Evolutionary conservation across 1,140 invertebrate genomes (phyloP).

Genomic region (Chrysomallon squamiferum): DNA sequence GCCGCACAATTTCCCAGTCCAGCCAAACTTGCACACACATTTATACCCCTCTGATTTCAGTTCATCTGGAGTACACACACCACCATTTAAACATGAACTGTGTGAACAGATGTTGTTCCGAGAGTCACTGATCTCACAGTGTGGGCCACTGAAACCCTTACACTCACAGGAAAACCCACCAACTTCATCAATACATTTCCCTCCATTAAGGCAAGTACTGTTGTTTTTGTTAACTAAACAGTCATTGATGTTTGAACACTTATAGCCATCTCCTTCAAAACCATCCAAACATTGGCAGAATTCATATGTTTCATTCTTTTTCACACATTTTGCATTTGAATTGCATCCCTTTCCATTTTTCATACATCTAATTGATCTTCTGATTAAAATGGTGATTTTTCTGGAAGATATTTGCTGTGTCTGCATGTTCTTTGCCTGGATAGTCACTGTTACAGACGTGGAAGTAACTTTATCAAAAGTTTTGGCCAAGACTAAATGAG

Average conservation of each 20-base stretch:
- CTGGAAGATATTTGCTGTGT: slow-evolving; percentile 19
- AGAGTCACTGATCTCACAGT: slow-evolving; percentile 29
- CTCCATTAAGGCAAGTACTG: neutral
- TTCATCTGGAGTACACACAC: slow-evolving; percentile 20
- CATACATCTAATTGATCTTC: slow-evolving; percentile 25
- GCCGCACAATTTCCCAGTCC: slow-evolving; percentile 55
- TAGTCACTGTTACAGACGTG: slow-evolving; percentile 22
- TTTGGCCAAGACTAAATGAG: slow-evolving; percentile 23
- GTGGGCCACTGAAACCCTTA: slow-evolving; percentile 26
- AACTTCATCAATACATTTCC: neutral
- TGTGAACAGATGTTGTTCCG: slow-evolving; percentile 13
- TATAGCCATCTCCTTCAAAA: slow-evolving; percentile 83
- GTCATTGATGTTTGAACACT: slow-evolving; percentile 78
- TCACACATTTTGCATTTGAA: slow-evolving; percentile 36
- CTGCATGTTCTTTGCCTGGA: slow-evolving; percentile 31
- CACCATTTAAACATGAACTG: slow-evolving; percentile 28
- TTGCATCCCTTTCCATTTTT: slow-evolving; percentile 28
- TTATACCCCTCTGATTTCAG: slow-evolving; percentile 9
- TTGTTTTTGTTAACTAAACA: slow-evolving; percentile 65
- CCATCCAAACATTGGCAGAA: slow-evolving; percentile 85
- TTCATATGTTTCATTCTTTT: slow-evolving; percentile 12
- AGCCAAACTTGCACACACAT: slow-evolving; percentile 47
- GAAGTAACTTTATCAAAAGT: slow-evolving; percentile 23
- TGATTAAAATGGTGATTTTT: slow-evolving; percentile 28
- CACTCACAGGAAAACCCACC: slow-evolving; percentile 28